Conservation (phyloP, 1,140 invertebrate genomes). For the Leptonema lineaticorne region DNA sequence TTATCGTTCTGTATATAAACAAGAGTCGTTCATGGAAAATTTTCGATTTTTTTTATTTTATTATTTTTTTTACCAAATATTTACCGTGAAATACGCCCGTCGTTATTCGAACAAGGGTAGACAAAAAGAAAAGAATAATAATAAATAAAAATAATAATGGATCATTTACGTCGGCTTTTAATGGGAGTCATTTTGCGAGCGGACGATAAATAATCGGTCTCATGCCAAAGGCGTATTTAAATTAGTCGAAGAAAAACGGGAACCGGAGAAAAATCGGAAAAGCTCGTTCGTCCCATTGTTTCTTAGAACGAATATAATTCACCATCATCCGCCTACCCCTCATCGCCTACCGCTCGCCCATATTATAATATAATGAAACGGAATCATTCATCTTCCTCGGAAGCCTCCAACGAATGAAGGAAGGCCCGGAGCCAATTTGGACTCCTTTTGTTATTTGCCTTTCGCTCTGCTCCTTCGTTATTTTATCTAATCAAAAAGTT, state of each 20-base stretch:
- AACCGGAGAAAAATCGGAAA: slow-evolving; percentile 20
- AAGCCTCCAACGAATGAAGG: slow-evolving; percentile 22
- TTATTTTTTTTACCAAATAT: too few relatives aligned
- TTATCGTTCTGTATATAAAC: too few relatives aligned
- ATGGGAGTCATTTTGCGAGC: not conserved
- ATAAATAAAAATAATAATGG: too few relatives aligned
- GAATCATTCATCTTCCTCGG: slow-evolving; percentile 30
- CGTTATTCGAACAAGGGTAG: too few relatives aligned
- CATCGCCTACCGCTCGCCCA: not conserved
- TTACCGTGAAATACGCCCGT: too few relatives aligned
- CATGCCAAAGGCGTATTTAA: slow-evolving; percentile 29
- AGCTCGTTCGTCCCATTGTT: slow-evolving; percentile 21
- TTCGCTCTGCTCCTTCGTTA: slow-evolving; percentile 49
- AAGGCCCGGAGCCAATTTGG: slow-evolving; percentile 31
- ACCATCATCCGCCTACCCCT: not conserved
- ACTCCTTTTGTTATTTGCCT: slow-evolving; percentile 39
- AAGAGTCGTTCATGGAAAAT: too few relatives aligned
- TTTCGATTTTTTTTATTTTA: too few relatives aligned
- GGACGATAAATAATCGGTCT: slow-evolving; percentile 13
- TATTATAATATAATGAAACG: slow-evolving; percentile 32
- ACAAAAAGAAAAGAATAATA: too few relatives aligned
- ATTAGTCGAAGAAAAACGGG: slow-evolving; percentile 8
- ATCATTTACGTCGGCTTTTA: not conserved
- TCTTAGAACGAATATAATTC: slow-evolving; percentile 22
- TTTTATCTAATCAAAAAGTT: slow-evolving; percentile 62